Base-by-base conservation (phyloP, 2,113 vertebrate species). In the Tauraco erythrolophus region DNA sequence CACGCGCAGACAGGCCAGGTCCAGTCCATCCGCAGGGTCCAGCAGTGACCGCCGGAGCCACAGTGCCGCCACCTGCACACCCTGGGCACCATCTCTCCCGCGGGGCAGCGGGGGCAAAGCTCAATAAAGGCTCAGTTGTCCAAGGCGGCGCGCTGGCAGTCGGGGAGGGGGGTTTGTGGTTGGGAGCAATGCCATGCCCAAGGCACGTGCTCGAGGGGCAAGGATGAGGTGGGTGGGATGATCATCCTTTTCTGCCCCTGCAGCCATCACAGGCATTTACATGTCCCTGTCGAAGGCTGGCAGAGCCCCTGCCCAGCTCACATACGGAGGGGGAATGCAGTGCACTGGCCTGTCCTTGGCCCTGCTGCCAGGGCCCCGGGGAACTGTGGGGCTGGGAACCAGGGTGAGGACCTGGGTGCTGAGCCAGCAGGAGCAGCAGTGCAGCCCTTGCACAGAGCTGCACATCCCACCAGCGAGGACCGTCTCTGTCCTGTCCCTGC, bases 21-120 rank as follows among this genome's bases (percentile, higher is more conserved):
- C 95, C 99, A 99, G 97, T 99, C 99, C 96, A 98, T 99, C 98
- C 99, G 99, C 97, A 98, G 99, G 94, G 99, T 99, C 97, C 99
- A 99, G 98, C 99, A 99, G 98, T 99, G 98, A 99, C 25, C 4
- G 3, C 35, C 9, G 3, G 28, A 43, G 41, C 41, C 41, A 14
- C 41, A 43, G 41, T 43, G 41, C 41, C 1, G 16, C 53, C 5
- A 3, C 27, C 50, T 4, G 1, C 3, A 0, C 19, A 1, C 12
- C n/a, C 51, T 4, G 62, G 69, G 37, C 56, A 24, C 71, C 5
- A 0, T 7, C 72, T 28, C 43, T n/a, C 33, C 80, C 2, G 2
- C 1, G 14, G n/a, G 16, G 21, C 2, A 3, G n/a, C 0, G 15
- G 74, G 15, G 75, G 7, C 74, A 88, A 95, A 94, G 84, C 92